Evolutionary conservation across 1,140 invertebrate genomes (phyloP).

Genomic region (Galendromus occidentalis): DNA sequence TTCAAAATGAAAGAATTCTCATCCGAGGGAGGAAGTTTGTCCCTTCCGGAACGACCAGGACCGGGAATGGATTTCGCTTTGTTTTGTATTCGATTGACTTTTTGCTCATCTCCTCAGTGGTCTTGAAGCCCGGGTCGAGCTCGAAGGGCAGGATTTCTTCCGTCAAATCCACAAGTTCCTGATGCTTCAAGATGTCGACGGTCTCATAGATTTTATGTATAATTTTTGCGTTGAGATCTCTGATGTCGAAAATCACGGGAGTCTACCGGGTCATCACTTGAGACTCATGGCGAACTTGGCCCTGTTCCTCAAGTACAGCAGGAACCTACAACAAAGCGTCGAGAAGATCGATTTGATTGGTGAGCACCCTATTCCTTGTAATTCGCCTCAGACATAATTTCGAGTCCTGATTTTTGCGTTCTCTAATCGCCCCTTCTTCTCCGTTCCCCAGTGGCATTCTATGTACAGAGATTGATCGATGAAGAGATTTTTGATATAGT

Average conservation of each 20-base stretch:
- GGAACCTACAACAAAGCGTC: no score
- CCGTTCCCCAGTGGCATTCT: background rate
- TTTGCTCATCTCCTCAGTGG: constrained; percentile 30
- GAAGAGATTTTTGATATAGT: background rate
- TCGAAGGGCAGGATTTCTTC: constrained; percentile 37
- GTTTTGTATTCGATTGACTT: background rate
- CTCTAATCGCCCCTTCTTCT: no score
- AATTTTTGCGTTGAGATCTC: constrained; percentile 14
- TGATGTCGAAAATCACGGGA: background rate
- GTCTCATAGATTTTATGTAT: constrained; percentile 21
- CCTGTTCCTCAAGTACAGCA: constrained; percentile 42
- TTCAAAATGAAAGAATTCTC: constrained; percentile 22
- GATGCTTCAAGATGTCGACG: constrained; percentile 45
- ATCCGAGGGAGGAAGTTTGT: background rate
- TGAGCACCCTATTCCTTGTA: no score
- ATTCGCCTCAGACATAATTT: no score
- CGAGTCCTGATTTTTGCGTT: no score
- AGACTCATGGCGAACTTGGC: constrained; percentile 59
- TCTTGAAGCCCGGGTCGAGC: constrained; percentile 40
- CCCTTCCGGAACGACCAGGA: background rate
- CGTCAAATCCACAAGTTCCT: constrained; percentile 53
- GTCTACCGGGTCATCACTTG: constrained; percentile 29
- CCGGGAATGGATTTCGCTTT: background rate
- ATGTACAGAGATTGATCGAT: background rate
- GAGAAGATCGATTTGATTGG: no score